Evolutionary conservation across 2,797 vertebrate genomes (phyloP).

Genomic region (Danio aesculapii): DNA sequence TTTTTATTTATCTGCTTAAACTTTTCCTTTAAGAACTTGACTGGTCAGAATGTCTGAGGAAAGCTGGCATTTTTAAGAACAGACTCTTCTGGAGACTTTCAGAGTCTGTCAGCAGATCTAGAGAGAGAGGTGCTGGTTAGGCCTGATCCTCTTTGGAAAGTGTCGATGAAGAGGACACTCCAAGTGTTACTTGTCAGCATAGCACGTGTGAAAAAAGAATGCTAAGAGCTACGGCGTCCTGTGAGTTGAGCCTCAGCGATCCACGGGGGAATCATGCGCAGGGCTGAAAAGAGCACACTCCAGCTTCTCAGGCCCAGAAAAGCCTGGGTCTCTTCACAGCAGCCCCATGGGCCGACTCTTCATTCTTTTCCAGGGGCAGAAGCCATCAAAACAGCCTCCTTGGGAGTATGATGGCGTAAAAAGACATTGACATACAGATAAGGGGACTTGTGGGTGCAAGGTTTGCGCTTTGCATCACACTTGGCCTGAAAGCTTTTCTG

Average conservation of each 20-base stretch:
- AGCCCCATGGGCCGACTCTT: conserved; percentile 76
- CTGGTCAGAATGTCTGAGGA: conserved; percentile 35
- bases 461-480: conserved; percentile 2
- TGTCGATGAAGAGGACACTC: conserved; percentile 84
- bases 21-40: not conserved
- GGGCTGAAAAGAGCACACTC: conserved; percentile 87
- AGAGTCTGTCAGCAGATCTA: conserved; percentile 77
- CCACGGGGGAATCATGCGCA: conserved; percentile 64
- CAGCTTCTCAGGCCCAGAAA: conserved; percentile 80
- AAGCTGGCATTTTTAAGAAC: conserved; percentile 54
- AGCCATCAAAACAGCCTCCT: conserved; percentile 72
- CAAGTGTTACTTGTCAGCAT: conserved; percentile 77
- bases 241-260: conserved; percentile 52
- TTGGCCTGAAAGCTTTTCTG: too few relatives aligned
- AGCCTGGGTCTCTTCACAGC: conserved; percentile 74
- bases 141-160: conserved; percentile 74
- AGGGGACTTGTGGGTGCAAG: not conserved
- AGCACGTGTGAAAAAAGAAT: conserved; percentile 76
- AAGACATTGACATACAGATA: not conserved
- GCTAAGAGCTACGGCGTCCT: conserved; percentile 70
- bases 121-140: conserved; percentile 58
- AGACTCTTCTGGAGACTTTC: conserved; percentile 69
- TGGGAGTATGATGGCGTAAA: conserved; percentile 47
- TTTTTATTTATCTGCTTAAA: not conserved
- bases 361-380: conserved; percentile 76